Evolutionary conservation across 2,888 invertebrate species (phyloP).

Genomic region (Watsonalla cultraria): DNA sequence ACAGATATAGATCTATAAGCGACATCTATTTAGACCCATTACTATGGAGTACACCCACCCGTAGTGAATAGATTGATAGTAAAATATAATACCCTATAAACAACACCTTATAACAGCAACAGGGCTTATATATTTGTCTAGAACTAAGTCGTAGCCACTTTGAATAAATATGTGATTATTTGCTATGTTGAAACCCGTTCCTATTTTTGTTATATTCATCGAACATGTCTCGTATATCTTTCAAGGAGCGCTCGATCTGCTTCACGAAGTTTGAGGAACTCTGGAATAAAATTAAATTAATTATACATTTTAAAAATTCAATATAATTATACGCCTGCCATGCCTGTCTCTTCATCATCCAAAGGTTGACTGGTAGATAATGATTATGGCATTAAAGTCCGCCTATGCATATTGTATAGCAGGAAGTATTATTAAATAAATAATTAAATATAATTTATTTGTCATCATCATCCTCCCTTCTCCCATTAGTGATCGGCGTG

Average conservation of each 20-base stretch:
- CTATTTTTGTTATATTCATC: slow-evolving; percentile 74
- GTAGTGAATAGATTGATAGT: not conserved
- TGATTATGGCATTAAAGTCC: too few relatives aligned
- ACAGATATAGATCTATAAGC: too few relatives aligned
- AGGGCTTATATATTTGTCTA: slow-evolving; percentile 13
- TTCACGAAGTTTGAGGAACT: slow-evolving; percentile 88
- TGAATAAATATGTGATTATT: slow-evolving; percentile 23
- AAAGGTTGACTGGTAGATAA: too few relatives aligned
- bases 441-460: too few relatives aligned
- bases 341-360: too few relatives aligned
- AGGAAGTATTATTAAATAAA: not conserved
- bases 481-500: too few relatives aligned
- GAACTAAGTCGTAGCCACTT: slow-evolving; percentile 24
- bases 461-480: too few relatives aligned
- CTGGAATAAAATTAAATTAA: slow-evolving; percentile 65
- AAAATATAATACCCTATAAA: slow-evolving; percentile 12
- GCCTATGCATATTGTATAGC: not conserved
- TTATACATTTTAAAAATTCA: not conserved
- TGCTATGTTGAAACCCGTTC: slow-evolving; percentile 41
- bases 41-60: not conserved
- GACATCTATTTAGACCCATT: too few relatives aligned
- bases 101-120: slow-evolving; percentile 36
- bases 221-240: slow-evolving; percentile 85
- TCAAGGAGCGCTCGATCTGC: slow-evolving; percentile 84
- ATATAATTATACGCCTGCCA: not conserved